Base-by-base conservation (phyloP, 2,888 invertebrate species). In the Pseudoips prasinana region DNA sequence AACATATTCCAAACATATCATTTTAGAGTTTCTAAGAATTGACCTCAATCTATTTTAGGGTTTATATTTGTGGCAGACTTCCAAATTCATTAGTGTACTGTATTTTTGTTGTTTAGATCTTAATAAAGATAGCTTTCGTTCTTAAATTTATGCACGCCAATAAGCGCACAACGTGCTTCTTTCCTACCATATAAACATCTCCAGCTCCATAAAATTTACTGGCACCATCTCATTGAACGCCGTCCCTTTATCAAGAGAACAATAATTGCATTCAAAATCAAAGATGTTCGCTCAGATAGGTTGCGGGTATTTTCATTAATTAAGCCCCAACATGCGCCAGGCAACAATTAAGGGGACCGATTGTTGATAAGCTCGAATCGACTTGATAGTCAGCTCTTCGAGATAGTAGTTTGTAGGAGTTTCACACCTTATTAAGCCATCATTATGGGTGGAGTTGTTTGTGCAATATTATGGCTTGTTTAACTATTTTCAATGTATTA, bases 221-320 rank as follows among this genome's bases (percentile, higher is more conserved):
- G 30, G 40, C 52, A 29, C 54, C 53, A 31, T 69, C 38, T 32
- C 28, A 46, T 42, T 35, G 51, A 68, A 74, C 62, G 51, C 60
- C 57, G 51, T 68, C 66, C 64, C 59, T 79, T 80, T 83, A 84
- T 85, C 81, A 74, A 60, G 66, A 68, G 76, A 73, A 83, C 83
- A 84, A 86, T 83, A 86, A 86, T 81, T 85, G 85, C 83, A 85
- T 86, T 84, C 76, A 84, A 85, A 85, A 85, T 85, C 87, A 81
- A 80, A 85, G 87, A 87, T 85, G 72, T 66, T 58, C 62, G 61
- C 64, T 46, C 62, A 60, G 85, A 87, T 85, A 86, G 63, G 59
- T 64, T 58, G 59, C 54, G 75, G 64, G 77, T 76, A 85, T 85
- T 82, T 84, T 83, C 84, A 79, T 84, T 88, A 87, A 88, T 88